phyloP scores from a whole-genome alignment of 2,113 vertebrate genomes.

The Salminus brasiliensis region DNA sequence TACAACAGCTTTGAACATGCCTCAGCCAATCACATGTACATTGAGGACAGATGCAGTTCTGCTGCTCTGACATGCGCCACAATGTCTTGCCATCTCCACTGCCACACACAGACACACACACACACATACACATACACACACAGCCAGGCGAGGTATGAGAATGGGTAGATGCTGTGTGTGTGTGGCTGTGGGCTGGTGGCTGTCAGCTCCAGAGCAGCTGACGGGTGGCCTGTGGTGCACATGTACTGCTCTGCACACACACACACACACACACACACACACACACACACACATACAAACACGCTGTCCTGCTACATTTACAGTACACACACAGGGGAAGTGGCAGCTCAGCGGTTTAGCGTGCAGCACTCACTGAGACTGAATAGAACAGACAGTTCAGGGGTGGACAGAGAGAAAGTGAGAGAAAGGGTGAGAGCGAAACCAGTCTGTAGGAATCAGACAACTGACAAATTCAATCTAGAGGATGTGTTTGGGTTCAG shows the following conservation, averaged over 20 bases:
- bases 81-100: too few relatives aligned
- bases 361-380: not conserved
- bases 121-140: not conserved
- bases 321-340: not conserved
- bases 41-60: too few relatives aligned
- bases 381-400: not conserved
- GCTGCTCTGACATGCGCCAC: too few relatives aligned
- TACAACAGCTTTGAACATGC: too few relatives aligned
- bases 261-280: not conserved
- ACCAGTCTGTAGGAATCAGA: slow-evolving; percentile 33
- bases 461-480: slow-evolving; percentile 41
- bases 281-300: not conserved
- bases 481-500: not conserved
- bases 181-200: not conserved
- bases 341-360: not conserved
- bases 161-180: not conserved
- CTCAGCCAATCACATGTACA: too few relatives aligned
- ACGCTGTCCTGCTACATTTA: not conserved
- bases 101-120: too few relatives aligned
- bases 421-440: not conserved
- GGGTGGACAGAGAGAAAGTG: not conserved
- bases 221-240: not conserved
- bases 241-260: not conserved
- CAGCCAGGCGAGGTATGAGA: not conserved
- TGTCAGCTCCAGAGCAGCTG: not conserved